Conservation (phyloP, 2,888 invertebrate species). For the Andrena fulva region DNA sequence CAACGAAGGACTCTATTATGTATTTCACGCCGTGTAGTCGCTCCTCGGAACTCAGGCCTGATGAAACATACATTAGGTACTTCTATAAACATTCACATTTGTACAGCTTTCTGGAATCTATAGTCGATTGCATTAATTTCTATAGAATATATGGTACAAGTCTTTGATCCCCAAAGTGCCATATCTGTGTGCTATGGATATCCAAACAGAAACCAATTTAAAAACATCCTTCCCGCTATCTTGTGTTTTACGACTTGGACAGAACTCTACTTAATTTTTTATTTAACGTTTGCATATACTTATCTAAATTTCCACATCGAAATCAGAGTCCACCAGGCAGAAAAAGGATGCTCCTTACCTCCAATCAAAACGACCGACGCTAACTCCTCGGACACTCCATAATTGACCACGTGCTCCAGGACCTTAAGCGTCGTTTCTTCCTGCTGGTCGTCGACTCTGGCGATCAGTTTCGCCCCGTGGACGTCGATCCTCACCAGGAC, state of each 20-base stretch:
- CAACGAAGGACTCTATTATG: constrained; percentile 96
- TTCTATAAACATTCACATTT: background rate
- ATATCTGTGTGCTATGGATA: no score
- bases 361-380: constrained; percentile 95
- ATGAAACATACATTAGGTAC: background rate
- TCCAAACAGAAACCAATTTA: no score
- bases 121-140: background rate
- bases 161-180: no score
- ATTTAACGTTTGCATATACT: no score
- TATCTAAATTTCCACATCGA: background rate
- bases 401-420: constrained; percentile 93
- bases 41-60: constrained; percentile 92
- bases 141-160: no score
- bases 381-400: constrained; percentile 94
- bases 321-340: background rate
- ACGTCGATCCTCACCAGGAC: constrained; percentile 95
- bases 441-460: constrained; percentile 93
- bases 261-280: no score
- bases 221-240: no score
- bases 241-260: no score
- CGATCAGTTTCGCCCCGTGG: constrained; percentile 93
- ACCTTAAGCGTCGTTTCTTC: constrained; percentile 94
- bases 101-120: background rate
- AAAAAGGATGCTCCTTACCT: constrained; percentile 86
- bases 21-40: constrained; percentile 95